phyloP scores from a whole-genome alignment of 2,797 vertebrate species.

The Gymnocypris eckloni region DNA sequence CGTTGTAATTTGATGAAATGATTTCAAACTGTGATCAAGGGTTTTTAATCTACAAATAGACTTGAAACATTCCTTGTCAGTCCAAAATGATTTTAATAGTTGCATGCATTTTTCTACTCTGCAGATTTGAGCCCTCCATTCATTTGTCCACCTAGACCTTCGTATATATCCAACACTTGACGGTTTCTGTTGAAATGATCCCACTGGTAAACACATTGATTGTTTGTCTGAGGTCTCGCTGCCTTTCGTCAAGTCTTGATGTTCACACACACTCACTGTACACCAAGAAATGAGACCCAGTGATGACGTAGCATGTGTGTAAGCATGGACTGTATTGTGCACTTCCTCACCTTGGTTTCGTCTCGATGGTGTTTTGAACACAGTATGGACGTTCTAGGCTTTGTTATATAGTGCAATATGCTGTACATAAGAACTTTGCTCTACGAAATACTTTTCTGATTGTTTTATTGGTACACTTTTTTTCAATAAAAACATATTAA shows the following conservation, averaged over 20 bases:
- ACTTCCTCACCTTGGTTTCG: constrained; percentile 74
- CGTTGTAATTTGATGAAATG: constrained; percentile 55
- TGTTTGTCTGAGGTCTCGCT: constrained; percentile 45
- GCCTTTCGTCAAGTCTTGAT: constrained; percentile 75
- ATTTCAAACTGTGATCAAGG: constrained; percentile 69
- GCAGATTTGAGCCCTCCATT: neutral
- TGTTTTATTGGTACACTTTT: constrained; percentile 84
- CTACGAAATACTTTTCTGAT: constrained; percentile 79
- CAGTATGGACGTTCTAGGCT: constrained; percentile 81
- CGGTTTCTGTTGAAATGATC: neutral
- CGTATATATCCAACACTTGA: neutral
- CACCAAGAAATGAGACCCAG: constrained; percentile 86
- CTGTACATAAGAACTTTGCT: constrained; percentile 87
- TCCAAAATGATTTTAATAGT: constrained; percentile 40
- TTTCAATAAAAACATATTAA: constrained; percentile 84
- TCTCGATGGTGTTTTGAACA: constrained; percentile 68
- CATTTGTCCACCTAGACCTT: neutral
- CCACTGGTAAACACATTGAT: constrained; percentile 59
- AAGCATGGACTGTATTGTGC: constrained; percentile 88
- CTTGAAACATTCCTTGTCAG: constrained; percentile 75
- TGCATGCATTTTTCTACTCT: neutral
- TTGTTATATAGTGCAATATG: constrained; percentile 87
- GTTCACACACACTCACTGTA: constrained; percentile 85
- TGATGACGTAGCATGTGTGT: constrained; percentile 88
- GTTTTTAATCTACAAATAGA: constrained; percentile 40